phyloP scores from a whole-genome alignment of 2,797 vertebrate genomes.

The Hemitrygon akajei region DNA sequence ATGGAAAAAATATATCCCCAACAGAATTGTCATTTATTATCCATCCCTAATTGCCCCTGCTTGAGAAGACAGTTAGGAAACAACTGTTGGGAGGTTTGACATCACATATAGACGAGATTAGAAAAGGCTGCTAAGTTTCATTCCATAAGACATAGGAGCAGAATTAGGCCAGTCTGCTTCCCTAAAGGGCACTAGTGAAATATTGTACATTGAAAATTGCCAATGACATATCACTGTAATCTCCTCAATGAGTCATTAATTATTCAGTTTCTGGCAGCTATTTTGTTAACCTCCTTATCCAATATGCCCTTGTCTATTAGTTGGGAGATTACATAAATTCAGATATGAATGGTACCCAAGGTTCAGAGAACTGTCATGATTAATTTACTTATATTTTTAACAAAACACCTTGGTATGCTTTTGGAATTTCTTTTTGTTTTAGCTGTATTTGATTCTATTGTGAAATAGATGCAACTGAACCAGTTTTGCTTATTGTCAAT shows the following conservation, averaged over 20 bases:
- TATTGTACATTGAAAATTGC: neutral
- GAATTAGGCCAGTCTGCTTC: neutral
- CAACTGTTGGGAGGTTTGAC: too few relatives aligned
- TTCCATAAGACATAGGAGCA: neutral
- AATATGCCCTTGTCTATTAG: neutral
- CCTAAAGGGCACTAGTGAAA: neutral
- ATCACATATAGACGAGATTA: too few relatives aligned
- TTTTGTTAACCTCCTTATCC: neutral
- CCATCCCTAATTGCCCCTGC: too few relatives aligned
- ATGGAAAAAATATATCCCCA: too few relatives aligned
- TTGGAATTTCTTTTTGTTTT: neutral
- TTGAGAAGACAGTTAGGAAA: too few relatives aligned
- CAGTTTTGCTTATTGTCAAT: neutral
- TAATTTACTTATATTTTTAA: neutral
- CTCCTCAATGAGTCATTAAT: neutral
- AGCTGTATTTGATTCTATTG: neutral
- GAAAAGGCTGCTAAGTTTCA: neutral
- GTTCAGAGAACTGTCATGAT: neutral
- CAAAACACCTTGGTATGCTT: neutral
- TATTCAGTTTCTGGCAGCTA: neutral
- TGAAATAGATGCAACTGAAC: neutral
- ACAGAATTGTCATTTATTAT: too few relatives aligned
- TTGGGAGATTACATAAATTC: neutral
- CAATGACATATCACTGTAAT: too few relatives aligned
- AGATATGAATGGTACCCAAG: too few relatives aligned